Evolutionary conservation across 2,797 vertebrate genomes (phyloP), one percentile per base, ranked within the genome.

Genomic region (Trachurus trachurus): DNA sequence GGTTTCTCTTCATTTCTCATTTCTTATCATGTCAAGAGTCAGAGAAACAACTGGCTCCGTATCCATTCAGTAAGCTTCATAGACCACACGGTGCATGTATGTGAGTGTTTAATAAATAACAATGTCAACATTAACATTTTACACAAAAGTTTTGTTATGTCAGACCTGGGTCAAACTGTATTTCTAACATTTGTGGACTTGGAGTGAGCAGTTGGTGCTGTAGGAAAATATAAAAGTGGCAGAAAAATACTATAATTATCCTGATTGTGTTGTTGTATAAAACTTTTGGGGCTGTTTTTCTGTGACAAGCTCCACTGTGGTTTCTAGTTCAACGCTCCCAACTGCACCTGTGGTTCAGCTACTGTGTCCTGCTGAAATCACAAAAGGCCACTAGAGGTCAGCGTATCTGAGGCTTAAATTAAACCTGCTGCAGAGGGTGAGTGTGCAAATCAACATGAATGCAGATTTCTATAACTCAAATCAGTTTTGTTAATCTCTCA

Each of bases 51-150:
- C 49, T 62, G 63, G 42, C 39, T 47, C 39, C 8, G n/a, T 22
- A n/a, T 17, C 40, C 40, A 52, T 49, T 42, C 26, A 86, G 75
- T 57, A 66, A 72, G 76, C 15, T 22, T 60, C 58, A 83, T 58
- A 66, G 80, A 63, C 88, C 73, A 91, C 89, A 81, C 76, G 63
- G 64, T 69, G 76, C 82, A 73, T 94, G 93, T 83, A 90, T 96
- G 94, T 70, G 87, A 93, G 90, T 93, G 93, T 99, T 99, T 99
- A 99, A 99, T 99, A 99, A 99, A 99, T 99, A 99, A 97, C 91
- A 95, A 91, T 68, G 85, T 89, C 73, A 94, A 89, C 81, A 89
- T 88, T 79, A 91, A 88, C 78, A 89, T 81, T 80, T 84, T 69
- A 81, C 34, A 90, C 73, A 84, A 91, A 90, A 54, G 12, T 21